Evolutionary conservation across 2,113 vertebrate genomes (phyloP), one percentile per base, ranked within the genome.

Genomic region (Forbesichthys papilliferus): DNA sequence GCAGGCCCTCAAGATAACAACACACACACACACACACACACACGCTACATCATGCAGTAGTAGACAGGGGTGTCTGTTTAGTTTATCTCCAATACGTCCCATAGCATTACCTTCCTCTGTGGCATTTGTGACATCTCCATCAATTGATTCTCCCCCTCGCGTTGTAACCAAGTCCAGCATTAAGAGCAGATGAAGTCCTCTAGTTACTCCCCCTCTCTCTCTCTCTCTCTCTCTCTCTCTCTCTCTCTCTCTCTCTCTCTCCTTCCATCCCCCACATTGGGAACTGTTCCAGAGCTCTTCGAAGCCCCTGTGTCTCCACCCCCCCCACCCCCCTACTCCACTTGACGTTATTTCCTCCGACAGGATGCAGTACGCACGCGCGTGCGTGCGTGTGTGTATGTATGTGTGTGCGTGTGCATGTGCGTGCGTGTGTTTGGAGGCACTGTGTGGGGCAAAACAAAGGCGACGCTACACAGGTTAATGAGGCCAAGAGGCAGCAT

Each of bases 401-500:
- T 47, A 48, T 64, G 61, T 66, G 59, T 63, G 66, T 64, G 20
- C 20, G 20, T 20, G 20, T 20, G 20, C 20, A 20, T 47, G 53
- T 64, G 61, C 63, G 59, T 63, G 66, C 62, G 77, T 71, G 70
- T 66, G 62, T 14, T 9, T 63, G 18, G 14, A 8, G 11, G 48
- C 71, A 64, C 70, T 80, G 68, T 68, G 71, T 62, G 73, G 51
- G 59, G 68, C 77, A 81, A 77, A 88, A 90, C 88, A 91, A 89
- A 90, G 80, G 68, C 57, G 11, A 57, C 58, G 61, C 73, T 73
- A 65, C 78, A 82, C 83, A 90, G 91, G 90, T 92, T 91, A 91
- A 92, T 91, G 88, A 91, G 90, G 87, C 89, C 89, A 82, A 84
- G 81, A 91, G 79, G 84, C 82, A 84, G 82, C 87, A 7, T 42